Conservation (phyloP, 2,113 vertebrate genomes). For the Rhynchopsitta pachyrhyncha region DNA sequence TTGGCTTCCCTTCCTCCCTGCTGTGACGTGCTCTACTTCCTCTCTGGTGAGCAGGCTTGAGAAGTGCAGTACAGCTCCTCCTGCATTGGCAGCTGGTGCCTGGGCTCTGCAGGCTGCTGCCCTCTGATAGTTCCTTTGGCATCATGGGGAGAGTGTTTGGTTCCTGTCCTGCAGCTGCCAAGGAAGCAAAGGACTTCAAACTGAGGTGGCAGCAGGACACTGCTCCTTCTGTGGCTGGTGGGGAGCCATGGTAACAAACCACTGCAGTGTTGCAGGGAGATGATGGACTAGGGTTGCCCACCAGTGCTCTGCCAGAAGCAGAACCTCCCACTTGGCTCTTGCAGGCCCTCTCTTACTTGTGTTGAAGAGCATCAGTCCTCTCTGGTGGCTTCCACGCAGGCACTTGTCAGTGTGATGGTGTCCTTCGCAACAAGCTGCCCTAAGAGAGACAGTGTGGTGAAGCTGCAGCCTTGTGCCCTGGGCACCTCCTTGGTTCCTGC, state of each 20-base stretch:
- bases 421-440: accelerated
- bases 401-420: background rate
- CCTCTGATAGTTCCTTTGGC: background rate
- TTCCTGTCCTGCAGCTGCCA: accelerated
- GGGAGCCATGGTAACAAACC: background rate
- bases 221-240: background rate
- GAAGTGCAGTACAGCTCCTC: background rate
- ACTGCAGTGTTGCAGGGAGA: background rate
- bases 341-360: background rate
- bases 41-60: background rate
- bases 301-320: background rate
- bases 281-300: background rate
- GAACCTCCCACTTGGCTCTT: background rate
- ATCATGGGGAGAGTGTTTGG: background rate
- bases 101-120: background rate
- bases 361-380: background rate
- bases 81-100: background rate
- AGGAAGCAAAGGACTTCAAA: background rate
- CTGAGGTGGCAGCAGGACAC: background rate
- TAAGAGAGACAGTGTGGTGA: accelerated
- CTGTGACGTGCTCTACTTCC: background rate
- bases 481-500: background rate
- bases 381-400: background rate
- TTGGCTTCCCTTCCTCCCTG: background rate
- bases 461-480: background rate